Conservation (phyloP, 2,888 invertebrate species). For the Epicampocera succincta region DNA sequence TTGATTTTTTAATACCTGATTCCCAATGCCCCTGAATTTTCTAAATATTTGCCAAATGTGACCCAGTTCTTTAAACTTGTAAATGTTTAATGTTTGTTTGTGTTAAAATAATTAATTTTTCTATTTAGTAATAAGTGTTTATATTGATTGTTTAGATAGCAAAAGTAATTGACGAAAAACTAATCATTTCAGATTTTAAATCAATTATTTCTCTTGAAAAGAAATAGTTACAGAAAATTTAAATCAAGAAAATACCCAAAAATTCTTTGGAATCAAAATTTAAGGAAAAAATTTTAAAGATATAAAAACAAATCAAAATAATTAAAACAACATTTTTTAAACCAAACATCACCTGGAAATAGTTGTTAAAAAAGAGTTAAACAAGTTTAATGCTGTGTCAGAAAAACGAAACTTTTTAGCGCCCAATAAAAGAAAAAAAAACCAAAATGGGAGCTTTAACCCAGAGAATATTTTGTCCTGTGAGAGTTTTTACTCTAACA, state of each 20-base stretch:
- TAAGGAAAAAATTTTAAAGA: background rate
- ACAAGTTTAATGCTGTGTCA: no score
- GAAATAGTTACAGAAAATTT: conserved; percentile 47
- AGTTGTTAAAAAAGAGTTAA: no score
- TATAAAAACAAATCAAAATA: no score
- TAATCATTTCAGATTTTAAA: conserved; percentile 41
- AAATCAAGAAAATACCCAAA: conserved; percentile 21
- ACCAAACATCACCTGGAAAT: no score
- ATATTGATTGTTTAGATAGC: conserved; percentile 33
- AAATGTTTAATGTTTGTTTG: conserved; percentile 4
- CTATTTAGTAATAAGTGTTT: conserved; percentile 10
- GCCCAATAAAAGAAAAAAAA: no score
- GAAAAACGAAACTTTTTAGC: no score
- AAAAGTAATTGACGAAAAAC: conserved; percentile 15
- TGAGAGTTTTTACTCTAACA: no score
- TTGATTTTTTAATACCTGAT: no score
- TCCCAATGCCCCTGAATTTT: background rate
- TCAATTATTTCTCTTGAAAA: conserved; percentile 34
- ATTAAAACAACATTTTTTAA: no score
- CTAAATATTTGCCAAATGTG: conserved; percentile 23
- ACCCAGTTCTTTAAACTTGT: background rate
- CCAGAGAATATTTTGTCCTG: no score
- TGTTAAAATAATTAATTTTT: conserved; percentile 26
- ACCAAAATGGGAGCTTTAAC: no score
- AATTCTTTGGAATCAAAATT: background rate